phyloP scores from a whole-genome alignment of 2,797 vertebrate species.

The Yasuhikotakia modesta region DNA sequence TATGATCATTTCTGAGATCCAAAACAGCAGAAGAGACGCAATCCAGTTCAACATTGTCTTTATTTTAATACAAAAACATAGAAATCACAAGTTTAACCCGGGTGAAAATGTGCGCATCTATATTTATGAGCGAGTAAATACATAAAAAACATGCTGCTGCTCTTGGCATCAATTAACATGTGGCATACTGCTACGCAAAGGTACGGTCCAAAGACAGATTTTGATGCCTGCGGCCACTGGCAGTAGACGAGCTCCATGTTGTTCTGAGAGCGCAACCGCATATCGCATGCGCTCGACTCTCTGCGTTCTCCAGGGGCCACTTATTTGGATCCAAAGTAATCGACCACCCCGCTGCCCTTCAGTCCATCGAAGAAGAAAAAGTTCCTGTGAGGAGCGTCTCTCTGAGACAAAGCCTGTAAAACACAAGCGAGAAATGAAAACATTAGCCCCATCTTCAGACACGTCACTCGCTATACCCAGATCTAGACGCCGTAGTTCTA shows the following conservation, averaged over 20 bases:
- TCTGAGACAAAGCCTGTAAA: slow-evolving; percentile 86
- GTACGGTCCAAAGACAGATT: slow-evolving; percentile 44
- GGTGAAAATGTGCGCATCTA: slow-evolving; percentile 17
- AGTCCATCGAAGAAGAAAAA: slow-evolving; percentile 94
- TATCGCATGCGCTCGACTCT: not conserved
- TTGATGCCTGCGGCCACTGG: slow-evolving; percentile 37
- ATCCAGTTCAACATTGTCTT: slow-evolving; percentile 39
- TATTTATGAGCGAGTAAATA: slow-evolving; percentile 30
- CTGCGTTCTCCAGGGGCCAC: slow-evolving; percentile 9
- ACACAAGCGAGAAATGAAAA: slow-evolving; percentile 42
- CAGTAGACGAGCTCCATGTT: slow-evolving; percentile 34
- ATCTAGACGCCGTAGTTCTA: not conserved
- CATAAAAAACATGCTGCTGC: slow-evolving; percentile 16
- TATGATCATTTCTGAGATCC: not conserved
- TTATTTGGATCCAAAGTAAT: slow-evolving; percentile 82
- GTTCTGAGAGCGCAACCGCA: slow-evolving; percentile 17
- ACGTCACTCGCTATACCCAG: not conserved
- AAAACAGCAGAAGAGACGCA: not conserved
- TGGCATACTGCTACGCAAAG: slow-evolving; percentile 39
- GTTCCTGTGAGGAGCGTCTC: slow-evolving; percentile 91
- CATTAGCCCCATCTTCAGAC: not conserved
- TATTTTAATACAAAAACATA: slow-evolving; percentile 75
- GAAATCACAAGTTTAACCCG: slow-evolving; percentile 50
- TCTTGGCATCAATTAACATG: slow-evolving; percentile 35
- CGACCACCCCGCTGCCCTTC: slow-evolving; percentile 87